phyloP scores from a whole-genome alignment of 2,888 invertebrate genomes.

The Criorhina ranunculi region DNA sequence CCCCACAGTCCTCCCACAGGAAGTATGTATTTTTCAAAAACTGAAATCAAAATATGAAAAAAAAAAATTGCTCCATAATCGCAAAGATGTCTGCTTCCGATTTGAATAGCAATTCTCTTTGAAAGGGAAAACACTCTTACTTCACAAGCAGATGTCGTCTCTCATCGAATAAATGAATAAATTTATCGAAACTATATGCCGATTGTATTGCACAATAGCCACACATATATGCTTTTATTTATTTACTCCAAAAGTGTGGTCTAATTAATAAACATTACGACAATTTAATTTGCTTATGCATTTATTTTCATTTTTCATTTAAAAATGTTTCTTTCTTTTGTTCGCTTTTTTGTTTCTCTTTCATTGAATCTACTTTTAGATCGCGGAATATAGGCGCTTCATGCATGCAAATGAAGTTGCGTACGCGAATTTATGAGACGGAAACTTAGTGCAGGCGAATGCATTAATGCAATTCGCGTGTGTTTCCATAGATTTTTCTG shows the following conservation, averaged over 20 bases:
- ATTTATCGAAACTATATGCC: constrained; percentile 38
- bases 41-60: constrained; percentile 3
- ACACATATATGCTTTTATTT: not conserved
- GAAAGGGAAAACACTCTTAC: constrained; percentile 56
- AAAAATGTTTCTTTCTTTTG: not conserved
- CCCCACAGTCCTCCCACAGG: constrained; percentile 7
- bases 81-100: constrained; percentile 28
- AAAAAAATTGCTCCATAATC: constrained; percentile 7
- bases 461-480: constrained; percentile 27
- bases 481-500: constrained; percentile 28
- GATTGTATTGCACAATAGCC: constrained; percentile 41
- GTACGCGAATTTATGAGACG: constrained; percentile 64
- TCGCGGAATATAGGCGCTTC: constrained; percentile 6
- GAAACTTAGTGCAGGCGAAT: constrained; percentile 50
- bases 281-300: constrained; percentile 54
- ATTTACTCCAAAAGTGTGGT: constrained; percentile 49
- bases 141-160: constrained; percentile 38
- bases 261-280: constrained; percentile 64
- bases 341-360: not conserved
- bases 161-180: constrained; percentile 39
- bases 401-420: constrained; percentile 46
- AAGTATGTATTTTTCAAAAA: constrained; percentile 3
- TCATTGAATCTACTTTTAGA: constrained; percentile 39
- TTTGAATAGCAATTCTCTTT: constrained; percentile 55
- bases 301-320: constrained; percentile 27